Base-by-base conservation (phyloP, 2,888 invertebrate species). In the Drosophila percnosoma region DNA sequence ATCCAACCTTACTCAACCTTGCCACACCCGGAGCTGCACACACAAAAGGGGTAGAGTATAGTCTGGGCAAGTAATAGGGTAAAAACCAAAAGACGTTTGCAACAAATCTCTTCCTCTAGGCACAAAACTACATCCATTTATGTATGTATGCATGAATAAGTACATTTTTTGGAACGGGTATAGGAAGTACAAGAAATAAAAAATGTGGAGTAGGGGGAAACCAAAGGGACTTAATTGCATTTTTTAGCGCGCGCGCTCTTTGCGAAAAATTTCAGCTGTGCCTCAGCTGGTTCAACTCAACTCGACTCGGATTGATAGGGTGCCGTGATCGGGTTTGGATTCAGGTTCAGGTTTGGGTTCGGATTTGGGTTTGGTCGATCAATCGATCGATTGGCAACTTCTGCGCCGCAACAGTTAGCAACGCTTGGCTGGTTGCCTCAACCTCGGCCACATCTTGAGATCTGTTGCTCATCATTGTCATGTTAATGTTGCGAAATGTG, bases 401-500 rank as follows among this genome's bases (percentile, higher is more conserved):
- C 79, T 80, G 73, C 83, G 83, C 78, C 80, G 84, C 83, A 83
- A 72, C 80, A 75, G 82, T 84, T 82, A 83, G 83, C 68, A 62
- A 80, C 72, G 87, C 89, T 79, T 84, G 73, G 65, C 11, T 84
- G 89, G 62, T 18, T 83, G 87, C 77, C 34, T 70, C 61, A 61
- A 13, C 58, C 65, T 64, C 66, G 57, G 59, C 52, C 58, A 36
- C 66, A 63, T 70, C 68, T 65, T 55, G 54, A 59, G 70, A 65
- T 61, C 57, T 27, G 61, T 59, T 65, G 45, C 45, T 45, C 45
- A 45, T 45, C 78, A 75, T 87, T 87, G 91, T 91, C 88, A 91
- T 91, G 91, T 83, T 90, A 91, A 91, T 91, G 76, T 80, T 80
- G 83, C 88, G 70, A 90, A 90, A 91, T 91, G 82, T 81, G 88